phyloP scores from a whole-genome alignment of 2,113 vertebrate genomes.

The Phylloscopus trochiloides region DNA sequence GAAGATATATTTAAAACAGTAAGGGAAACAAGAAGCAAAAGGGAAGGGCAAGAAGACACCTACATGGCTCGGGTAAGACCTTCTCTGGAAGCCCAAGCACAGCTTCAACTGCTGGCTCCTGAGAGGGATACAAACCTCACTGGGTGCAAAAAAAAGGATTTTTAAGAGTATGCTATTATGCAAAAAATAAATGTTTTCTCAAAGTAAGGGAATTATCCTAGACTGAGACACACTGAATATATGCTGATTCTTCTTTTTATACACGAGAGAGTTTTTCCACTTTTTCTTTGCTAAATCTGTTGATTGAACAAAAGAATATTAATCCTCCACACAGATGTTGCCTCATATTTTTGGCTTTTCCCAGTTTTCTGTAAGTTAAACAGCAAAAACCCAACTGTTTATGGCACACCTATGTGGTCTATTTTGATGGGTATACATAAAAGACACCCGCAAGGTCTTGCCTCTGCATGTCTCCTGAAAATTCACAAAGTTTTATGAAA shows the following conservation, averaged over 20 bases:
- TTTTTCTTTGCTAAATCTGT: not conserved
- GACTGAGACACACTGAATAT: not conserved
- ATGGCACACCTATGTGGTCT: not conserved
- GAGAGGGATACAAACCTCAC: not conserved
- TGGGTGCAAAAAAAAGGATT: not conserved
- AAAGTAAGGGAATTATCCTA: not conserved
- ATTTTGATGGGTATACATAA: not conserved
- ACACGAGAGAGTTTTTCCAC: fast-evolving
- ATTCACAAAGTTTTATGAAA: not conserved
- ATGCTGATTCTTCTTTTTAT: not conserved
- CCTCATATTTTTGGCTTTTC: not conserved
- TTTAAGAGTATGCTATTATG: not conserved
- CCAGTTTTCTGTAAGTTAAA: not conserved
- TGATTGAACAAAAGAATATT: not conserved
- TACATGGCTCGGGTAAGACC: not conserved
- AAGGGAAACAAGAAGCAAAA: not conserved
- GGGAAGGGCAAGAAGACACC: not conserved
- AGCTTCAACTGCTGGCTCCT: not conserved
- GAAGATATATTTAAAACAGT: not conserved
- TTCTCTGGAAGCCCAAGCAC: not conserved
- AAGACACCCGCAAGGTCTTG: not conserved
- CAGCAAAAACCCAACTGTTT: not conserved
- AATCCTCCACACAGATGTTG: not conserved
- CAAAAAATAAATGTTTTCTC: not conserved
- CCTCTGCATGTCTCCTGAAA: not conserved